Base-by-base conservation (phyloP, 2,888 invertebrate species). In the Synanthedon andrenaeformis region DNA sequence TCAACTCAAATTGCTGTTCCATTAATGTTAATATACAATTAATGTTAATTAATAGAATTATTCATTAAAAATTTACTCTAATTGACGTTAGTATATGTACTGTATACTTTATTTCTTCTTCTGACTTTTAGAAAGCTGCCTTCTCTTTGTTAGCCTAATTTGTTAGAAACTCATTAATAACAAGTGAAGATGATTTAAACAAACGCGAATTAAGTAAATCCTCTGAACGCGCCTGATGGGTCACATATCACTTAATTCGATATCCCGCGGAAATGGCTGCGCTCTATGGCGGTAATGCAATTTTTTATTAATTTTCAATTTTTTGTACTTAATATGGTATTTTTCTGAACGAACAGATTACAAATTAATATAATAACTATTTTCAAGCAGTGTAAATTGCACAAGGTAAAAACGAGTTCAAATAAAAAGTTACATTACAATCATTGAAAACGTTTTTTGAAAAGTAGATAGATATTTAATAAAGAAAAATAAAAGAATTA, bases 181-280 rank as follows among this genome's bases (percentile, higher is more conserved):
- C 0, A 28, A 28, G 6, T 28, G 8, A 28, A 28, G 8, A 35
- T 35, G 8, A 35, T 35, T 8, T 35, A 5, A 52, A n/a, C 45
- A 49, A 51, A 51, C 48, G 54, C 41, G 51, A 51, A 51, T 49
- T 51, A 23, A 50, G 8, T 19, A 23, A n/a, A 45, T 42, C 14
- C 45, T 48, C 41, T 41, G 51, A 48, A 41, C 35, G 35, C 35
- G 35, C 35, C 35, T 35, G 35, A 35, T 35, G 10, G 35, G 57
- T 59, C 57, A 58, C 58, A 57, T 58, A 58, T 61, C 59, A 59
- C 55, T 19, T 17, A 14, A 49, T 17, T 49, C 17, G 23, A 17
- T 23, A 49, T 49, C 49, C 49, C 17, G 49, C 49, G 49, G 49
- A 19, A 49, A 49, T 49, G 49, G 49, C 51, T 51, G 51, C 53